Evolutionary conservation across 1,140 invertebrate genomes (phyloP), one percentile per base, ranked within the genome.

Genomic region (Eumaeus atala): DNA sequence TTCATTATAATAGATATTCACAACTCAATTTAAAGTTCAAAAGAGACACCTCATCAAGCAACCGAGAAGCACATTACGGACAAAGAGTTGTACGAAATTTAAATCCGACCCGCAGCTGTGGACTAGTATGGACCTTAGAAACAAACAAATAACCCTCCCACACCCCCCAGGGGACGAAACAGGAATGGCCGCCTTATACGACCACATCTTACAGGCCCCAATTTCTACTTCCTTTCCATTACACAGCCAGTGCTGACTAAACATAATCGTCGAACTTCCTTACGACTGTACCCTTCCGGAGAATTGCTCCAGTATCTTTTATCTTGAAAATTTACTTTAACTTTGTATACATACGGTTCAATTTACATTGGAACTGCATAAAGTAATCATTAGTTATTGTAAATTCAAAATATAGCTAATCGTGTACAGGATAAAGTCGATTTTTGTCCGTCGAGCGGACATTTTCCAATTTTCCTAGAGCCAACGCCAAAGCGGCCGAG

Each of bases 201-300:
- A 84, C 80, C 80, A 71, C 80, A 84, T 86, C 83, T 86, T 86
- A 86, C 83, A 80, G 82, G 76, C 80, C 82, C 78, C 83, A 74
- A 83, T 84, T 78, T 74, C 83, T 83, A 86, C 83, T 86, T 86
- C 83, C 83, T 86, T 86, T 81, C 83, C 83, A 84, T 86, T 86
- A 86, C 80, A 78, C 82, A 73, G 71, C 70, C 70, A 77, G 67
- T 73, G 76, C 80, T 86, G 79, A 84, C 80, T 86, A 84, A 83
- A 86, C 83, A 84, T 84, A 86, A 86, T 86, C 83, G 80, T 72
- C 74, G 72, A 84, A 84, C 83, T 86, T 86, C 83, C 83, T 86
- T 86, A 86, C 83, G 83, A 84, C 77, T 84, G 63, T 81, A 83
- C 83, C 80, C 83, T 84, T 86, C 80, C 83, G 77, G 66, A 59